phyloP scores from a whole-genome alignment of 2,797 vertebrate species.

The Mormyrops boulengeri region DNA sequence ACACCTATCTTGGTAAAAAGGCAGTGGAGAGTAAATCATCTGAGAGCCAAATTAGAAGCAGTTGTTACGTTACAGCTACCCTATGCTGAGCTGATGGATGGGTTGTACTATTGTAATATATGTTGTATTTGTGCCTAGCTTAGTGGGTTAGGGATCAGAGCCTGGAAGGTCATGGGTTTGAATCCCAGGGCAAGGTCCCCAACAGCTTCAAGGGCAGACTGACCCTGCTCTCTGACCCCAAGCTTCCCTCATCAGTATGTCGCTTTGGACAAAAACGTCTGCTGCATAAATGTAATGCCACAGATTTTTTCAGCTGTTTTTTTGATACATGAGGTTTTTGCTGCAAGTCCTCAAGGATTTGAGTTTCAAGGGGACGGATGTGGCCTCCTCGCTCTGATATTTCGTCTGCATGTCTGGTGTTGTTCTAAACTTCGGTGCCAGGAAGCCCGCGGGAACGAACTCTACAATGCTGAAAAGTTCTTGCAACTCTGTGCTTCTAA shows the following conservation, averaged over 20 bases:
- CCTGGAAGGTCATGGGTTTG: neutral
- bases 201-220: neutral
- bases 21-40: neutral
- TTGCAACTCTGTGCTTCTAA: neutral
- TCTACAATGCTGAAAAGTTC: neutral
- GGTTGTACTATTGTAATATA: neutral
- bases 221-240: neutral
- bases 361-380: neutral
- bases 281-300: neutral
- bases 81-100: neutral
- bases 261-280: neutral
- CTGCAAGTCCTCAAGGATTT: neutral
- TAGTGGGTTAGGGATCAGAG: neutral
- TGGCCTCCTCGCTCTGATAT: neutral
- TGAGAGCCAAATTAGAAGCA: neutral
- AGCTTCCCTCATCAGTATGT: neutral
- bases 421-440: conserved; percentile 2
- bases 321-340: neutral
- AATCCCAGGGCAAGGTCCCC: neutral
- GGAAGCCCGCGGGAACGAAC: neutral
- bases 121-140: neutral
- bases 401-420: neutral
- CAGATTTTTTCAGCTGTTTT: neutral
- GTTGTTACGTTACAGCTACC: neutral
- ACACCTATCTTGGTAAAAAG: neutral